Evolutionary conservation across 2,797 vertebrate species (phyloP).

Genomic region (Austrolebias charrua): DNA sequence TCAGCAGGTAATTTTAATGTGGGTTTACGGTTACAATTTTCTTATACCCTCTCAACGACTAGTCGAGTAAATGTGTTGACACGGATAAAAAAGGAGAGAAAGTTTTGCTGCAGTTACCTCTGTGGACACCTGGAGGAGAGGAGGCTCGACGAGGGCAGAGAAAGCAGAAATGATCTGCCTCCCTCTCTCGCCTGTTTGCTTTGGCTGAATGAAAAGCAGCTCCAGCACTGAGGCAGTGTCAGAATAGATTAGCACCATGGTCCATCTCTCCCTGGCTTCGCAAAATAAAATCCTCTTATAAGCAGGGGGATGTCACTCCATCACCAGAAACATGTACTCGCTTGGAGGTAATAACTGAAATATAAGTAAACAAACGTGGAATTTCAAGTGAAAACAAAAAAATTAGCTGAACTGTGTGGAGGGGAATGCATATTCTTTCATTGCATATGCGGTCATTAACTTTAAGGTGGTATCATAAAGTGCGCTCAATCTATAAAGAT

Average conservation of each 20-base stretch:
- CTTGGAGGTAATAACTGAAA: constrained; percentile 65
- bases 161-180: constrained; percentile 51
- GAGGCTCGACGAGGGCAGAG: constrained; percentile 46
- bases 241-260: constrained; percentile 74
- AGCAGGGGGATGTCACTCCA: constrained; percentile 71
- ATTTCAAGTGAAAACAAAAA: constrained; percentile 53
- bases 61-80: constrained; percentile 29
- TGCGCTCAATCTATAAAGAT: constrained; percentile 17
- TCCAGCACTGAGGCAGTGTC: constrained; percentile 73
- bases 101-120: constrained; percentile 32
- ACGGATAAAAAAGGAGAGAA: constrained; percentile 35
- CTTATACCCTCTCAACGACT: constrained; percentile 11
- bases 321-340: constrained; percentile 72
- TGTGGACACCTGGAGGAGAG: constrained; percentile 45
- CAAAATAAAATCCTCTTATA: constrained; percentile 77
- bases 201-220: constrained; percentile 69
- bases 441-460: constrained; percentile 4
- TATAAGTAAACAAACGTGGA: constrained; percentile 69
- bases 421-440: constrained; percentile 1
- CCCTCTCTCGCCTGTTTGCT: constrained; percentile 60
- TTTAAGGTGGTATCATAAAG: constrained; percentile 2
- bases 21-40: constrained; percentile 16
- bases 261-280: constrained; percentile 69
- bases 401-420: constrained; percentile 37
- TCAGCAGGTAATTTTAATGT: constrained; percentile 46